Conservation (phyloP, 2,797 vertebrate genomes). For the Leptatherina wallacei region DNA sequence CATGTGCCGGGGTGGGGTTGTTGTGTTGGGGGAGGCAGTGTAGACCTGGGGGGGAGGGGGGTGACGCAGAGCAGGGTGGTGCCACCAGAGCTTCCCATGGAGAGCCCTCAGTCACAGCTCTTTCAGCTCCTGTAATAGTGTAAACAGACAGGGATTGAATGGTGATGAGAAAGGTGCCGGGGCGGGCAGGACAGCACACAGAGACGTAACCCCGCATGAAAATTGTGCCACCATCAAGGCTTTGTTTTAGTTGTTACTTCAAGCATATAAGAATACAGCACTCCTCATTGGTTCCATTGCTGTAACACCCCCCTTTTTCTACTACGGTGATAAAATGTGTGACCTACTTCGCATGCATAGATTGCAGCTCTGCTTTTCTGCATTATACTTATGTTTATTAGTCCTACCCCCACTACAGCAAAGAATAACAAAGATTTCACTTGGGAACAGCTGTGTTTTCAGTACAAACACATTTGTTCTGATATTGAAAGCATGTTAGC, state of each 20-base stretch:
- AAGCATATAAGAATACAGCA: conserved; percentile 76
- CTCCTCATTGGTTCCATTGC: conserved; percentile 69
- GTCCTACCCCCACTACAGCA: conserved; percentile 28
- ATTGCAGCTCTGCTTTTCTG: conserved; percentile 49
- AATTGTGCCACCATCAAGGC: conserved; percentile 59
- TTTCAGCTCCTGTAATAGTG: conserved; percentile 82
- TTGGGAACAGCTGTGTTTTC: conserved; percentile 63
- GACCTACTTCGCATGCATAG: conserved; percentile 75
- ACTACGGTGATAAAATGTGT: conserved; percentile 62
- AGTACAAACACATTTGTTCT: conserved; percentile 48
- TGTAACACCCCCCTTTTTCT: conserved; percentile 50
- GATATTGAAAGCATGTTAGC: conserved; percentile 44
- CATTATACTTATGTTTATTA: conserved; percentile 58
- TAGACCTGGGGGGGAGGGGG: conserved; percentile 13
- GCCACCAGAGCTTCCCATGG: conserved; percentile 76
- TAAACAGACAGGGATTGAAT: conserved; percentile 87
- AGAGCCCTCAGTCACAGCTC: conserved; percentile 75
- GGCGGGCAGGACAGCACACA: conserved; percentile 59
- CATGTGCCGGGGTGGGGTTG: conserved; percentile 47
- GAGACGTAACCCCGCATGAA: conserved; percentile 70
- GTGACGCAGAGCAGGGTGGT: conserved; percentile 58
- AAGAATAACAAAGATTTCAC: conserved; percentile 59
- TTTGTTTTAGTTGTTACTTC: conserved; percentile 77
- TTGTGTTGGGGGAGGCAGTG: conserved; percentile 36
- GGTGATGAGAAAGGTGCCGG: conserved; percentile 80